Percentiles rank a stretch among this genome's conserved stretches.
These are phyloP conservation scores for Campoletis raptor DNA, from an alignment of 2,888 invertebrate species.

Conservation along the genomic window DNA sequence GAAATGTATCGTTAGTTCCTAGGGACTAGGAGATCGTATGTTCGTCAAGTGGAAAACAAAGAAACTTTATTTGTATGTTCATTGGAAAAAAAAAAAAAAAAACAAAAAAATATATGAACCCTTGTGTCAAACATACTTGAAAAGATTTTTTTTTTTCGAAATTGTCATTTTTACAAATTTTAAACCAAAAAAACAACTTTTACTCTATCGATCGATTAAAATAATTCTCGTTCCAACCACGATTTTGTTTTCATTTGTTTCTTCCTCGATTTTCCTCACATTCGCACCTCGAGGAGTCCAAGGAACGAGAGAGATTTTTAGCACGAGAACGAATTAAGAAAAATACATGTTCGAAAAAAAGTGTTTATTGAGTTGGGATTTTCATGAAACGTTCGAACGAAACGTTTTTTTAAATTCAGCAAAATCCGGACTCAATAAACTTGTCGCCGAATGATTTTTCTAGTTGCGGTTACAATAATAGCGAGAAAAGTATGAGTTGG, in stretches of 20 bases:
- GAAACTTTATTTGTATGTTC: not conserved
- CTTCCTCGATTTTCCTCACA: constrained; percentile 13
- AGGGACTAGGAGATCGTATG: constrained; percentile 1
- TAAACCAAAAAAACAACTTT: not conserved
- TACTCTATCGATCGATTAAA: not conserved
- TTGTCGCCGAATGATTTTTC: not conserved
- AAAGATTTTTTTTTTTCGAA: not conserved
- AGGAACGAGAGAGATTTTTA: constrained; percentile 27
- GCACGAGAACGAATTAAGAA: not conserved
- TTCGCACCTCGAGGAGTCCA: constrained; percentile 18
- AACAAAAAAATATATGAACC: not conserved
- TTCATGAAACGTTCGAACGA: not conserved
- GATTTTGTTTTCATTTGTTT: not conserved
- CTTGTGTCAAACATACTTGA: not conserved
- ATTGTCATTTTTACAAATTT: not conserved
- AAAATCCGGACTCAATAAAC: not conserved
- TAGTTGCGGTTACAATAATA: not conserved
- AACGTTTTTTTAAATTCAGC: not conserved
- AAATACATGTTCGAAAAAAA: not conserved
- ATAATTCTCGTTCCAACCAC: not conserved
- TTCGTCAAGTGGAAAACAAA: not conserved
- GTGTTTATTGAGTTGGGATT: not conserved
- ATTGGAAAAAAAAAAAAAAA: not conserved
- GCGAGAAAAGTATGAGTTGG: not conserved
- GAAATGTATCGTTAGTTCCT: constrained; percentile 1